Evolutionary conservation across 2,888 invertebrate species (phyloP).

Genomic region (Hirtodrosophila duncani): DNA sequence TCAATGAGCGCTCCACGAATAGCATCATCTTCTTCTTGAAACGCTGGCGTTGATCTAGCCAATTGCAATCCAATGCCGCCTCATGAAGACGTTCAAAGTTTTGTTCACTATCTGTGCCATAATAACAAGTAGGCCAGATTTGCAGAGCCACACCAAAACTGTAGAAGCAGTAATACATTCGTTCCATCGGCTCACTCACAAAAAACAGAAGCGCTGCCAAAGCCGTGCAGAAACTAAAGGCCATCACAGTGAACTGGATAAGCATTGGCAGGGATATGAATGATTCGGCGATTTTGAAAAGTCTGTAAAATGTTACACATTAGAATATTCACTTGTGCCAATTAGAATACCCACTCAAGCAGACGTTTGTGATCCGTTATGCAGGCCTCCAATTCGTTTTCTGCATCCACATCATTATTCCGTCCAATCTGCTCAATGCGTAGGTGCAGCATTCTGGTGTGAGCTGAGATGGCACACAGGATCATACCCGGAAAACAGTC

Average conservation of each 20-base stretch:
- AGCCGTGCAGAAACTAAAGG: constrained; percentile 51
- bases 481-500: constrained; percentile 61
- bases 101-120: constrained; percentile 54
- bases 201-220: constrained; percentile 52
- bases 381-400: constrained; percentile 46
- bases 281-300: constrained; percentile 38
- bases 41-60: constrained; percentile 43
- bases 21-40: constrained; percentile 60
- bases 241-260: constrained; percentile 55
- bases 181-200: constrained; percentile 31
- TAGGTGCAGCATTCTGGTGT: constrained; percentile 51
- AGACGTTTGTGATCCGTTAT: constrained; percentile 59
- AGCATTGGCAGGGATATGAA: constrained; percentile 64
- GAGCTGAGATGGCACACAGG: constrained; percentile 57
- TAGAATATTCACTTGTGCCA: too few species aligned
- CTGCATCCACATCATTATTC: constrained; percentile 3
- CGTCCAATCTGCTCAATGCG: constrained; percentile 54
- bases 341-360: constrained; percentile 38
- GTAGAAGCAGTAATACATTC: constrained; percentile 47
- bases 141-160: constrained; percentile 40
- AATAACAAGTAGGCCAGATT: constrained; percentile 67
- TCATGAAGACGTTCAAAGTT: constrained; percentile 47
- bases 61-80: constrained; percentile 60
- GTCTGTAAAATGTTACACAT: constrained; percentile 7
- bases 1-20: constrained; percentile 59